A percentile compares a stretch with the other conserved stretches of the same genome.
Conservation (phyloP, 2,888 invertebrate genomes). For the Gymnosoma rotundatum region DNA sequence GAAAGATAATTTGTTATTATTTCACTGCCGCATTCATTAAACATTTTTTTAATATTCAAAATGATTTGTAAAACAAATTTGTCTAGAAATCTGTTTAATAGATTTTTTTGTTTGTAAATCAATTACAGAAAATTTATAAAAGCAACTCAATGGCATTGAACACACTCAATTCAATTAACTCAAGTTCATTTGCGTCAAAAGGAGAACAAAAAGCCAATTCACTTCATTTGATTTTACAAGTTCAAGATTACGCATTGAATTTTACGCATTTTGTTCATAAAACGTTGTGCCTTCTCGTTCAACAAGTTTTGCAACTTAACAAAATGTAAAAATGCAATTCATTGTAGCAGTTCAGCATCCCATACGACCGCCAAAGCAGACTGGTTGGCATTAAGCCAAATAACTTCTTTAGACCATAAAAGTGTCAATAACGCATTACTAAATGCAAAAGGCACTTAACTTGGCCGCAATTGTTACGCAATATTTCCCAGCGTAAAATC, state of each 20-base stretch:
- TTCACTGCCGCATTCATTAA: not conserved
- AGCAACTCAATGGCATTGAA: constrained; percentile 10
- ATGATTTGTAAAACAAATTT: no score
- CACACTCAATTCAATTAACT: constrained; percentile 34
- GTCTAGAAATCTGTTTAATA: no score
- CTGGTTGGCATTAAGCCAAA: constrained; percentile 51
- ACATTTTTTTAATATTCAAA: no score
- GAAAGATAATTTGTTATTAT: not conserved
- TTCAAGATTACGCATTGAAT: constrained; percentile 70
- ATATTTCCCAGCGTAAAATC: constrained; percentile 3
- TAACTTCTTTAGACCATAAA: not conserved
- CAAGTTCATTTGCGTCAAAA: constrained; percentile 60
- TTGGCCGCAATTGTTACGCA: constrained; percentile 63
- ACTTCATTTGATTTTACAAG: constrained; percentile 56
- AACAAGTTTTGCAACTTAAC: constrained; percentile 37
- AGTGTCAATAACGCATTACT: constrained; percentile 48
- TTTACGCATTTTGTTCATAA: constrained; percentile 52
- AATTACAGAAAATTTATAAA: not conserved
- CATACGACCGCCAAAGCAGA: constrained; percentile 11
- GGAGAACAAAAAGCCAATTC: constrained; percentile 31
- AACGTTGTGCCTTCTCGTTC: constrained; percentile 14
- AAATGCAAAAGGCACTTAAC: constrained; percentile 30
- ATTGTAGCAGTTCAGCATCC: constrained; percentile 46
- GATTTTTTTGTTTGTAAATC: no score
- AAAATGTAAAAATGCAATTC: constrained; percentile 40